Evolutionary conservation across 23 tunicate species (phyloP), one percentile per base, ranked within the genome.

Genomic region (Trididemnum miniatum): DNA sequence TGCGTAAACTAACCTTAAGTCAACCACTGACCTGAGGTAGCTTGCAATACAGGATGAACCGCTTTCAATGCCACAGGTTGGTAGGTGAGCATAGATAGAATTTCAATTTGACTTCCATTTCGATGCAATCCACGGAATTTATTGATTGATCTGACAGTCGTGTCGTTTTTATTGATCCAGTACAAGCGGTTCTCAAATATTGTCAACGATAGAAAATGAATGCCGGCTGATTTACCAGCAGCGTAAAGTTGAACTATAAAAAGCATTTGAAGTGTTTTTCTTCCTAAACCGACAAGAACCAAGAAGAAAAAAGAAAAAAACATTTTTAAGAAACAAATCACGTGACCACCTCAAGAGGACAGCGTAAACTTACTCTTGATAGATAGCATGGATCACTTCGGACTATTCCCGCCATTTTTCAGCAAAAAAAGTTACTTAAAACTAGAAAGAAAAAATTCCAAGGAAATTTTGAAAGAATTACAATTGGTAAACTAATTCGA

Each of bases 1-100:
- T n/a, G n/a, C n/a, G n/a, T n/a, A n/a, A n/a, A n/a, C n/a, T n/a
- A n/a, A n/a, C n/a, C n/a, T n/a, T n/a, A n/a, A n/a, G n/a, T n/a
- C n/a, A 44, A 44, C 15, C 54, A 44, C n/a, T 3, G 77, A 85
- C 82, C 37, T 65, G 76, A 77, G 27, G 60, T 23, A 20, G 90
- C 91, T 82, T 91, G 97, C 57, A 86, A 44, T 20, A 82, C 51
- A 28, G 89, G 87, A 81, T 91, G 97, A 26, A 86, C 72, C 7
- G 86, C 84, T 76, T 91, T 86, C 25, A 91, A 4, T 52, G 86
- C 87, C 83, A 82, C 86, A 9, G 86, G 87, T 27, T 60, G 65
- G 57, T 15, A 27, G 2, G 67, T 24, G 62, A 31, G 23, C 4
- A 54, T 52, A 34, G 26, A 39, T n/a, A 35, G 37, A 30, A 7